These are phyloP conservation scores for Delphinapterus leucas DNA, from an alignment of 2,113 vertebrate genomes.

Conservation along the genomic window DNA sequence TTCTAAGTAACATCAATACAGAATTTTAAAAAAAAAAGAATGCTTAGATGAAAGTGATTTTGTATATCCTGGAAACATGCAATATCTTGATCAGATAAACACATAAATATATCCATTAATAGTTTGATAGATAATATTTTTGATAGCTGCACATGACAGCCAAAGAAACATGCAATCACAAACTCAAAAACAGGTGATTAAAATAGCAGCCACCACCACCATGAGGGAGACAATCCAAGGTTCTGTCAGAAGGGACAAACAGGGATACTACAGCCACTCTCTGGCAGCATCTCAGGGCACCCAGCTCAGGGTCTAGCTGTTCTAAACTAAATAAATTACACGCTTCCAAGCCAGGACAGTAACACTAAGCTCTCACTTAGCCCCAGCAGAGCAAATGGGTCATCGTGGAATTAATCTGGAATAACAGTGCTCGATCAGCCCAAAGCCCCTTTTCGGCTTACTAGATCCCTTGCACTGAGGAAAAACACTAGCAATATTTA, in stretches of 20 bases:
- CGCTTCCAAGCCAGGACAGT: not conserved
- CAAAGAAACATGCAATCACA: not conserved
- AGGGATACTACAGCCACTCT: not conserved
- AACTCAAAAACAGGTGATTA: conserved; percentile 55
- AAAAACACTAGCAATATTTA: not conserved
- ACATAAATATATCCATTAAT: not conserved
- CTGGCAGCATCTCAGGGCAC: not conserved
- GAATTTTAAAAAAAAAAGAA: not conserved
- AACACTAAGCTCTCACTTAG: not conserved
- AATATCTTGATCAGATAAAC: conserved; percentile 20
- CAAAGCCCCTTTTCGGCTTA: not conserved
- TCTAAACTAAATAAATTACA: conserved; percentile 54
- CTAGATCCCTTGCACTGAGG: not conserved
- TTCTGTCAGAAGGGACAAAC: conserved; percentile 39
- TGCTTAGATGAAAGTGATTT: not conserved
- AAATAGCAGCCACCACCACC: conserved; percentile 39
- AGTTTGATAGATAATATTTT: conserved; percentile 29
- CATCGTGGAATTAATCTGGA: not conserved
- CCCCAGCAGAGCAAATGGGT: not conserved
- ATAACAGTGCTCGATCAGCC: not conserved
- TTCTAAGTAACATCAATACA: not conserved
- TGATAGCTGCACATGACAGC: not conserved
- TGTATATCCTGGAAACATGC: not conserved
- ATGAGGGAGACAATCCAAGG: conserved; percentile 44
- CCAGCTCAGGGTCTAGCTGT: not conserved